Conservation (phyloP, 37 sponge, comb jelly and placozoan genomes). For the Corticium candelabrum region DNA sequence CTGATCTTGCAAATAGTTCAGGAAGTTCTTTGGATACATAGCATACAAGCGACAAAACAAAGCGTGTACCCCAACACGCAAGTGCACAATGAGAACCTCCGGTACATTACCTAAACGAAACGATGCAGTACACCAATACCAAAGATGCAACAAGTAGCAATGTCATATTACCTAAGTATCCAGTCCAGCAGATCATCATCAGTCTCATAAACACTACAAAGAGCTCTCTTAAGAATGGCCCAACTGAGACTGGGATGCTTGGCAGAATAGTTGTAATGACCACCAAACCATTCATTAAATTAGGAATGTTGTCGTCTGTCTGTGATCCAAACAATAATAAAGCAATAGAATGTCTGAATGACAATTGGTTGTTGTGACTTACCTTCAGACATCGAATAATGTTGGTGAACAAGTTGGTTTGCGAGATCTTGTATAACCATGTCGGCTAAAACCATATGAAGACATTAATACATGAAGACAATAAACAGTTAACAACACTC, state of each 20-base stretch:
- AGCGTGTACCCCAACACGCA: neutral
- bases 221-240: neutral
- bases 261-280: neutral
- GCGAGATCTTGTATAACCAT: neutral
- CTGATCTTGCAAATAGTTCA: neutral
- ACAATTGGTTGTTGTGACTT: neutral
- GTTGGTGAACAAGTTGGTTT: neutral
- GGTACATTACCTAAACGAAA: neutral
- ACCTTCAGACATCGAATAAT: neutral
- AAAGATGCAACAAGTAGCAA: neutral
- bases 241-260: neutral
- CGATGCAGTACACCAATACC: neutral
- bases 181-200: neutral
- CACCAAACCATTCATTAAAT: neutral
- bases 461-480: neutral
- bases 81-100: neutral
- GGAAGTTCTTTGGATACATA: neutral
- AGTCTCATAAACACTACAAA: neutral
- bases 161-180: neutral
- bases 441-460: neutral
- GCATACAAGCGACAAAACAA: neutral
- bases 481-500: too few species aligned
- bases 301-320: neutral
- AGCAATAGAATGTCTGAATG: too few species aligned
- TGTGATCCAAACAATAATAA: too few species aligned